Percentiles rank a stretch among this genome's conserved stretches.
These are phyloP conservation scores for Eupeodes luniger DNA, from an alignment of 2,888 invertebrate genomes.

Conservation along the genomic window DNA sequence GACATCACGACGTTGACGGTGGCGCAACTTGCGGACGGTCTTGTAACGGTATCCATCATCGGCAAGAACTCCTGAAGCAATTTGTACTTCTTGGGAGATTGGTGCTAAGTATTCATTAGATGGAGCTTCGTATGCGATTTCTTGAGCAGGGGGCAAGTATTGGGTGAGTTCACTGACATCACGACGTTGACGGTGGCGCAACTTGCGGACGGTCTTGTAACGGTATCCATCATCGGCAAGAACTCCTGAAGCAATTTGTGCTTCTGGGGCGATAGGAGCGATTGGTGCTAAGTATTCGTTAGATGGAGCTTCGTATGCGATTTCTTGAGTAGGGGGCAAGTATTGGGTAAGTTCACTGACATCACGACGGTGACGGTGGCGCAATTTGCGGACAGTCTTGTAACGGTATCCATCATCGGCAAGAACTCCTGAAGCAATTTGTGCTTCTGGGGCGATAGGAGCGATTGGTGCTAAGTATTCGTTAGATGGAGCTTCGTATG, in stretches of 20 bases:
- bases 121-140: conserved; percentile 58
- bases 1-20: conserved; percentile 78
- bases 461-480: conserved; percentile 67
- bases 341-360: conserved; percentile 77
- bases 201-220: conserved; percentile 72
- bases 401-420: conserved; percentile 80
- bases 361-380: conserved; percentile 19
- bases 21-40: conserved; percentile 71
- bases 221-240: conserved; percentile 75
- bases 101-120: conserved; percentile 76
- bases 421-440: conserved; percentile 64
- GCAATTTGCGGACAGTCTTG: conserved; percentile 75
- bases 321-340: conserved; percentile 65
- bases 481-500: conserved; percentile 76
- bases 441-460: conserved; percentile 49
- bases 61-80: conserved; percentile 63
- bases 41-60: conserved; percentile 75
- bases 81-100: conserved; percentile 10
- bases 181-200: conserved; percentile 78
- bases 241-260: conserved; percentile 51
- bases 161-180: conserved; percentile 56
- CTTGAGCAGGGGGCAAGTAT: conserved; percentile 63
- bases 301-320: conserved; percentile 29
- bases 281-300: conserved; percentile 67
- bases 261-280: conserved; percentile 77